Base-by-base conservation (phyloP, 30 jellyfish, hydroid and myxozoan genomes). In the Sanderia malayensis region DNA sequence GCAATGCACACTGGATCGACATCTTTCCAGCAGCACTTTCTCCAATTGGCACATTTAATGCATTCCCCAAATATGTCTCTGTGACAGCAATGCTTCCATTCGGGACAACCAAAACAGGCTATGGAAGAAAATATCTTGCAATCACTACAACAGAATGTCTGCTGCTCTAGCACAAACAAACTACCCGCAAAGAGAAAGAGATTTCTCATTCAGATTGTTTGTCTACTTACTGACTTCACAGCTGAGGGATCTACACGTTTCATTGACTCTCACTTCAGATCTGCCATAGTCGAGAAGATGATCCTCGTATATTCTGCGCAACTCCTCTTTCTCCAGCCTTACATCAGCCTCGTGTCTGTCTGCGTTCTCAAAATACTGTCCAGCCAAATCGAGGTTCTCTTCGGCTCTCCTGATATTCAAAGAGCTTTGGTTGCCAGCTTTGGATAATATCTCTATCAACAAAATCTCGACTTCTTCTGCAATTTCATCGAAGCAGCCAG, bases 61-160 rank as follows among this genome's bases (percentile, higher is more conserved):
- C 99, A 93, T 45, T 93, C 97, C 10, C 99, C 99, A 68, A 93
- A 93, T 15, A 93, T 85, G 66, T 93, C 99, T 80, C 95, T 41
- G 31, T 96, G 96, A 57, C 96, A 93, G 60, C 99, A 93, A 25
- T 66, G 71, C 52, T 84, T 79, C 86, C 95, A 81, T 55, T 84
- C 95, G 3, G 99, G 99, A 32, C 96, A 93, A 22, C 99, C 99
- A 86, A 93, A 93, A 77, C 99, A 93, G 20, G 83, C 99, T 93
- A 33, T 15, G 28, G 58, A 0, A 49, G 44, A 60, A 52, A 31
- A n/a, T n/a, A n/a, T n/a, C n/a, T n/a, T n/a, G n/a, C n/a, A n/a
- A n/a, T n/a, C n/a, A n/a, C n/a, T n/a, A n/a, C n/a, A n/a, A n/a
- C n/a, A n/a, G n/a, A n/a, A n/a, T n/a, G n/a, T n/a, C n/a, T n/a